Percentiles rank a stretch among this genome's conserved stretches.
Evolutionary conservation across 1,140 invertebrate species (phyloP).

Genomic region (Ruditapes philippinarum): DNA sequence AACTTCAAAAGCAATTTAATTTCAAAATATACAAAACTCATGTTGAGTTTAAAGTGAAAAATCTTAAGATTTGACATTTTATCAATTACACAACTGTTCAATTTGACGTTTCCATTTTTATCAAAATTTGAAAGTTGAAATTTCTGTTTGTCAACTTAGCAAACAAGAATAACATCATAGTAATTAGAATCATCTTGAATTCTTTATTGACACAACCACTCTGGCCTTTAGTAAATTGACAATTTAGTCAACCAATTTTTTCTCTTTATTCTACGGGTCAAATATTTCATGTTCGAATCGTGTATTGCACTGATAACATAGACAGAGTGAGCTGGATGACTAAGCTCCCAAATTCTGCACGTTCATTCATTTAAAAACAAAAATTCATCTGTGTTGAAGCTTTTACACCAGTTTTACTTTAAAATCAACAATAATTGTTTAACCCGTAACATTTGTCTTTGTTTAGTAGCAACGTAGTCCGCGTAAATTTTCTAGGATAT

Average conservation of each 20-base stretch:
- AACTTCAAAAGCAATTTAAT: neutral
- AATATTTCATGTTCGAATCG: neutral
- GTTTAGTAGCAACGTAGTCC: too few species aligned
- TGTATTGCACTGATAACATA: neutral
- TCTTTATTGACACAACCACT: conserved; percentile 1
- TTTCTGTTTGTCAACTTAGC: conserved; percentile 2
- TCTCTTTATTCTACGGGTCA: neutral
- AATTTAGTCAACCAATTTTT: neutral
- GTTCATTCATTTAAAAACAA: neutral
- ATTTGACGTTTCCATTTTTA: conserved; percentile 40
- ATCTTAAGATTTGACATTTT: conserved; percentile 24
- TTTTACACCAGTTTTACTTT: too few species aligned
- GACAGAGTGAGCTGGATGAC: neutral
- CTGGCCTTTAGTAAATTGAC: neutral
- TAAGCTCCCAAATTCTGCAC: neutral
- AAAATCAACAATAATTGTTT: too few species aligned
- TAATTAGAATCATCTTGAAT: conserved; percentile 18
- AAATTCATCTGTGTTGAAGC: too few species aligned
- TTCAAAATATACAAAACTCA: conserved; percentile 11
- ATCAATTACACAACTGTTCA: conserved; percentile 37
- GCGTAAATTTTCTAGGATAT: too few species aligned
- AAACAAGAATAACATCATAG: neutral
- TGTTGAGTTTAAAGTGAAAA: neutral
- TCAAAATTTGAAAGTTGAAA: conserved; percentile 20
- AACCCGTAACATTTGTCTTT: too few species aligned